Evolutionary conservation across 2,797 vertebrate genomes (phyloP), one percentile per base, ranked within the genome.

Genomic region (Podargus strigoides): DNA sequence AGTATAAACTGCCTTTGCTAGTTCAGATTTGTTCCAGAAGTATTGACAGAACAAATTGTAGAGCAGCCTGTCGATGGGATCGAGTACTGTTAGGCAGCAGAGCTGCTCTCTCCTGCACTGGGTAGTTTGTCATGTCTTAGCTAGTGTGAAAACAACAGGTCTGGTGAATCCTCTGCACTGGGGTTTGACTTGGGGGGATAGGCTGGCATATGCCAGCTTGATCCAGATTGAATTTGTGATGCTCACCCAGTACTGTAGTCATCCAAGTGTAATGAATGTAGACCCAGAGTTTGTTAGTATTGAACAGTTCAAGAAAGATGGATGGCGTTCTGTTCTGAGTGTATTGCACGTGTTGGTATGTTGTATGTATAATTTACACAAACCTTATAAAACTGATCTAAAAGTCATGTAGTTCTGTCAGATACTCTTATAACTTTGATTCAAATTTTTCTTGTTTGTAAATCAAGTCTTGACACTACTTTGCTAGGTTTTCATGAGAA

Each of bases 121-220:
- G 34, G 36, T 74, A 4, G 10, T 78, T 87, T 74, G 58, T 92
- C 49, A 7, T 50, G 8, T 42, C 0, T 0, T 24, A 46, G 36
- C 58, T 82, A 36, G 55, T 64, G 68, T 88, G 73, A 85, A 88
- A 92, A 46, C 64, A 85, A 62, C 68, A 76, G 67, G 62, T 90
- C 76, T 0, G 0, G 42, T 49, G 59, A 76, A 44, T 88, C 82
- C 72, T 83, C 32, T 34, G 55, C 0, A 0, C 8, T 49, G 24
- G 42, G 56, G 52, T 67, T 52, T n/a, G 53, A 32, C 81, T 75
- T 87, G 87, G 66, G 37, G 37, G n/a, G n/a, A 26, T 22, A 56
- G 62, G 36, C 49, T 91, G 81, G 30, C 41, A 24, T 22, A 14
- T 52, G 53, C 58, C 36, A 37, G 28, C 70, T 70, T 4, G 44